A percentile compares a stretch with the other conserved stretches of the same genome.
These are phyloP conservation scores for Acanthosepion lycidas DNA, from an alignment of 2,888 invertebrate genomes.

Conservation along the genomic window DNA sequence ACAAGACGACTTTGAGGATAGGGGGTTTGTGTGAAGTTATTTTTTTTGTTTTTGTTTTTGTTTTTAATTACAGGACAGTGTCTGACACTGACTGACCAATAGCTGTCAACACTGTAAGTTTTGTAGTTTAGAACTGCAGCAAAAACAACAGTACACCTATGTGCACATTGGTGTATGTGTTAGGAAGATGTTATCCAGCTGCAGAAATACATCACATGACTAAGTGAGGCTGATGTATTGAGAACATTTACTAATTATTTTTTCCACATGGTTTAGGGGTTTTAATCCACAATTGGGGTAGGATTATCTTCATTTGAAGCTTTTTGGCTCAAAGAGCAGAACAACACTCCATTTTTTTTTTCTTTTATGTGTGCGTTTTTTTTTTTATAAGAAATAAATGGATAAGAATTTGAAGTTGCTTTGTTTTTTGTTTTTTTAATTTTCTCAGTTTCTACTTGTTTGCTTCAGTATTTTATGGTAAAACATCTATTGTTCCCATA, in stretches of 20 bases:
- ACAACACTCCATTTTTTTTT: background rate
- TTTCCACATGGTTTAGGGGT: background rate
- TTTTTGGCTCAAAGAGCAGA: background rate
- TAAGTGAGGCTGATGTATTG: background rate
- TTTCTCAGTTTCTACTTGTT: background rate
- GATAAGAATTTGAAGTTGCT: conserved; percentile 2
- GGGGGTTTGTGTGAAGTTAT: background rate
- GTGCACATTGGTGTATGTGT: background rate
- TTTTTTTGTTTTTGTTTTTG: no score
- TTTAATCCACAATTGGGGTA: conserved; percentile 8
- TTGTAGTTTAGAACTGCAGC: background rate
- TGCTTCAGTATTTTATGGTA: background rate
- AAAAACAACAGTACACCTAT: background rate
- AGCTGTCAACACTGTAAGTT: background rate
- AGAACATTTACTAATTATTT: conserved; percentile 2
- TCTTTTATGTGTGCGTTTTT: background rate
- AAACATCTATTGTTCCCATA: no score
- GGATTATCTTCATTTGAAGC: conserved; percentile 10
- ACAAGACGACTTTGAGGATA: background rate
- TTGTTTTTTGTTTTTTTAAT: background rate
- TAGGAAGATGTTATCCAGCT: background rate
- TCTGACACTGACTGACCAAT: background rate
- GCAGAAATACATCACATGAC: background rate
- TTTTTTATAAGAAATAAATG: conserved; percentile 33
- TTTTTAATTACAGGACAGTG: background rate